Evolutionary conservation across 2,888 invertebrate species (phyloP), one percentile per base, ranked within the genome.

Genomic region (Dicranocentrus wangi): DNA sequence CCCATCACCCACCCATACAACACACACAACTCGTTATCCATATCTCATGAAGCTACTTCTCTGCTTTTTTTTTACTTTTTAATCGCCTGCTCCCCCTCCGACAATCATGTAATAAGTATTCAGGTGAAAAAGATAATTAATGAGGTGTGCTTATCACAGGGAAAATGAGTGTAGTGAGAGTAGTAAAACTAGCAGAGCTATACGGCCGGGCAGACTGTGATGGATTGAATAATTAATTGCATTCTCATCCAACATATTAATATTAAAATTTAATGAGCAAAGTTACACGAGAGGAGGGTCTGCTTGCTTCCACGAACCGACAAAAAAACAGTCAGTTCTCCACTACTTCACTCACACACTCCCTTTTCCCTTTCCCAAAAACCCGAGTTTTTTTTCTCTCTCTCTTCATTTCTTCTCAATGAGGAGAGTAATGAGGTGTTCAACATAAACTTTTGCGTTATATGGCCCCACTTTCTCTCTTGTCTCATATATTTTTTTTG

Each of bases 201-300:
- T 47, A n/a, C 47, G n/a, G 2, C 2, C 15, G 15, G 47, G 47
- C 5, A n/a, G 47, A 47, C 5, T 7, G 8, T 70, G 70, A 55
- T 58, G 23, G 47, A 58, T 66, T 76, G 69, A 77, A 75, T 75
- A 58, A 75, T 75, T 77, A 77, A 77, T 77, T 28, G 51, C 3
- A n/a, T n/a, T 19, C 43, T 68, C 68, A 68, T 68, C 28, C 60
- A 21, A 65, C 65, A 69, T 69, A 75, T 75, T 77, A 77, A 53
- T 77, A 77, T 77, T n/a, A 69, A 77, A 61, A 58, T 61, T 77
- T 77, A 77, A 77, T 77, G 77, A 77, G 61, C 32, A 66, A 42
- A 63, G 63, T 63, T 63, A 63, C 42, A 42, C 23, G 39, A 63
- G 42, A 63, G 63, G 63, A 63, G 63, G 63, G 15, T 15, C 13